Evolutionary conservation across 2,797 vertebrate species (phyloP).

Genomic region (Sciurus vulgaris): DNA sequence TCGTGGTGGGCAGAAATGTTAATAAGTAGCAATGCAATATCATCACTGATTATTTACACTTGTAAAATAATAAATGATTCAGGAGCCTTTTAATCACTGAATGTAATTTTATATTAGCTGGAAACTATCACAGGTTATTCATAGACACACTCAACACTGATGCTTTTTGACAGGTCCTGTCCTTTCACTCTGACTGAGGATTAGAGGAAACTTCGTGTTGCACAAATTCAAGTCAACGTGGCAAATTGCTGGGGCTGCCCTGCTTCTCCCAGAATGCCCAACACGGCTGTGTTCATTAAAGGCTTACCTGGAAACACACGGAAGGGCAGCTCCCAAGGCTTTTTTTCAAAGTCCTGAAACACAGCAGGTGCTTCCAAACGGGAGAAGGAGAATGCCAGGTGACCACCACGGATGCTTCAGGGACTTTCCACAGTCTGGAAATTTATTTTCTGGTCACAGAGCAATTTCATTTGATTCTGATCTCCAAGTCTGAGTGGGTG

Average conservation of each 20-base stretch:
- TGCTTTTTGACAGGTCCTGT: conserved; percentile 5
- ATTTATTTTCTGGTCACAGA: conserved; percentile 8
- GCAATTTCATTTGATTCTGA: not conserved
- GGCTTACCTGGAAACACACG: not conserved
- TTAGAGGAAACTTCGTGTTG: not conserved
- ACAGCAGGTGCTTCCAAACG: not conserved
- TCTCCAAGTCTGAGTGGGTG: not conserved
- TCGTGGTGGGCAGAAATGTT: conserved; percentile 52
- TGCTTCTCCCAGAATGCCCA: not conserved
- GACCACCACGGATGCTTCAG: not conserved
- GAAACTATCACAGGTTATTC: conserved; percentile 54
- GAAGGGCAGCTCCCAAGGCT: no score
- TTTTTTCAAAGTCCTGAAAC: not conserved
- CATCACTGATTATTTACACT: conserved; percentile 48
- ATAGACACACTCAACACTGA: conserved; percentile 15
- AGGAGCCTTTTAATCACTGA: conserved; percentile 62
- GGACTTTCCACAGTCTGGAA: not conserved
- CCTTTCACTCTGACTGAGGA: not conserved
- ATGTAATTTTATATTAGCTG: conserved; percentile 20
- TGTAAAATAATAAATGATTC: conserved; percentile 65
- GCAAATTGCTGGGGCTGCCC: not conserved
- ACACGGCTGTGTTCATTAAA: not conserved
- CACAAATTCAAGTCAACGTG: not conserved
- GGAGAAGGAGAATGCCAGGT: not conserved
- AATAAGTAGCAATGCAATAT: conserved; percentile 63